Base-by-base conservation (phyloP, 2,113 vertebrate species). In the Apus apus region DNA sequence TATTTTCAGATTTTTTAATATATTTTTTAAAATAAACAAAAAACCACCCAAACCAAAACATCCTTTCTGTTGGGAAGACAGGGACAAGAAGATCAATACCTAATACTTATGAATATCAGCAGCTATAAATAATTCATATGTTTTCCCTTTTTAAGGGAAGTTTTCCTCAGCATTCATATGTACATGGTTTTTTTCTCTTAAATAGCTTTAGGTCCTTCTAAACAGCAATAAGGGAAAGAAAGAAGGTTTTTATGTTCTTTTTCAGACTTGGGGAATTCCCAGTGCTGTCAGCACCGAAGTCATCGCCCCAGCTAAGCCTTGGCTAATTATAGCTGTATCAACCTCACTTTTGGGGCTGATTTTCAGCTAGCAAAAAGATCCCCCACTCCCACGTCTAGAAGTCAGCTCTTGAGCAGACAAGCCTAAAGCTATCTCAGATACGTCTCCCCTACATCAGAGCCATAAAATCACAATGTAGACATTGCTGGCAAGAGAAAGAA, bases 31-130 rank as follows among this genome's bases (percentile, higher is more conserved):
- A 50, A 56, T 27, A 64, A 56, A 64, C 8, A 72, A 71, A 43
- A 16, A 32, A 1, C 0, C 0, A 9, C 5, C 4, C 40, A 43
- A 14, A 43, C 40, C 40, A 43, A 43, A 43, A 43, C 26, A 15
- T 23, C 8, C 25, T 14, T 90, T 83, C 27, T 64, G 4, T 2
- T 68, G 30, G 1, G 4, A 30, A 80, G 15, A 88, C 1, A 5
- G 8, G 22, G n/a, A 68, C 9, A 62, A 68, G 38, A 27, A 50
- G 43, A 81, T 51, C 15, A n/a, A 8, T 50, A 67, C 20, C 21
- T 51, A 50, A 67, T 51, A 40, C 13, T 61, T 73, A 93, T 3
- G 13, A 71, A 5, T n/a, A 60, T 66, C 32, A 71, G 34, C n/a
- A 87, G 4, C 7, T 68, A 53, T 34, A 72, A 78, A 36, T 43